Percentiles rank a stretch among this genome's conserved stretches.
These are phyloP conservation scores for Stigmatopora argus DNA, from an alignment of 2,113 vertebrate species.

Conservation along the genomic window DNA sequence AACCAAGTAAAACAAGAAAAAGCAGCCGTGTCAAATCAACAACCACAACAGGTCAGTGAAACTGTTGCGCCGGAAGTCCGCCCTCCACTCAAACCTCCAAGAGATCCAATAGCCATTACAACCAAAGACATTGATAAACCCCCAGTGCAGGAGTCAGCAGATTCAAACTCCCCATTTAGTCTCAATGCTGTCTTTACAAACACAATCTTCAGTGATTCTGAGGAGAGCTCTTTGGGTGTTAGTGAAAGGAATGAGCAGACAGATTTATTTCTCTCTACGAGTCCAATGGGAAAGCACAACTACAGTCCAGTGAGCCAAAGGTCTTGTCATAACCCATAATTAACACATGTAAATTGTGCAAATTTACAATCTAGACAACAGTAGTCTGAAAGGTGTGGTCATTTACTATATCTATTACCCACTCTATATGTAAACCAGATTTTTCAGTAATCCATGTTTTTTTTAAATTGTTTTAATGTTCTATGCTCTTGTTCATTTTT, in stretches of 20 bases:
- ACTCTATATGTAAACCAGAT: neutral
- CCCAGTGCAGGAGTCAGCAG: slow-evolving; percentile 55
- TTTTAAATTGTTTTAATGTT: neutral
- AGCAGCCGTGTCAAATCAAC: slow-evolving; percentile 49
- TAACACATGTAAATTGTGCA: too few relatives aligned
- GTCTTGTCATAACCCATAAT: neutral
- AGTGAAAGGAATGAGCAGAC: slow-evolving; percentile 28
- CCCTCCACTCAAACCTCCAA: slow-evolving; percentile 60
- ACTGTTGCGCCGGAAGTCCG: slow-evolving; percentile 22
- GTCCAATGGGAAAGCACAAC: slow-evolving; percentile 72
- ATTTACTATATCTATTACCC: neutral
- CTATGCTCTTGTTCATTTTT: neutral
- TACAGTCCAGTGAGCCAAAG: slow-evolving; percentile 50
- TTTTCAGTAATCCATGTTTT: neutral
- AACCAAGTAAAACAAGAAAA: slow-evolving; percentile 55
- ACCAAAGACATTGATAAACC: slow-evolving; percentile 28
- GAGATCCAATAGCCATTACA: slow-evolving; percentile 34
- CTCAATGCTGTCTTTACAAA: slow-evolving; percentile 57
- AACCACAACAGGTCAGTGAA: slow-evolving; percentile 44
- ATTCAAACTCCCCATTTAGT: slow-evolving; percentile 59
- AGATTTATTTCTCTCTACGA: slow-evolving; percentile 70
- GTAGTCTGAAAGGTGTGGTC: too few relatives aligned
- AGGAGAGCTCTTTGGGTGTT: slow-evolving; percentile 4
- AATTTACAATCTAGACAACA: too few relatives aligned
- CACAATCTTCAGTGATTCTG: slow-evolving; percentile 53